These are phyloP conservation scores for Hylaea fasciaria DNA, from an alignment of 2,888 invertebrate species.

Conservation along the genomic window DNA sequence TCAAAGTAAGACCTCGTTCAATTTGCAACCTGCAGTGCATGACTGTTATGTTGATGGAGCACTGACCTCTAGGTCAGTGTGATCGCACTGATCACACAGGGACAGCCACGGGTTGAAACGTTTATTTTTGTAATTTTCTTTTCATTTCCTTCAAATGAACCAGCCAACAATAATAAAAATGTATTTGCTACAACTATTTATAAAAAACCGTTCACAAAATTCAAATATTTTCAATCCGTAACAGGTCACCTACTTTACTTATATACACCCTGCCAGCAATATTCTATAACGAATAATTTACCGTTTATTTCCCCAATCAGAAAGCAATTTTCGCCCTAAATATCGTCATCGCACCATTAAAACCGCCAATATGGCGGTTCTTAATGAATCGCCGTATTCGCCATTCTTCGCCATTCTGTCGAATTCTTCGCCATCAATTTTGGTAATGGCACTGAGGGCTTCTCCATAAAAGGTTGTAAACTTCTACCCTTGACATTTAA, in stretches of 20 bases:
- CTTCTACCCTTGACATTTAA: constrained; percentile 40
- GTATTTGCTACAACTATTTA: too few species aligned
- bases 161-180: too few species aligned
- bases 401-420: constrained; percentile 38
- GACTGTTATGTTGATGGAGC: too few species aligned
- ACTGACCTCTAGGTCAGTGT: too few species aligned
- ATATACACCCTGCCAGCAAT: neutral
- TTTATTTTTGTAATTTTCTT: too few species aligned
- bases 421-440: constrained; percentile 39
- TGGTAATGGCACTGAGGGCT: constrained; percentile 26
- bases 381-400: constrained; percentile 39
- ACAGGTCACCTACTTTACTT: neutral
- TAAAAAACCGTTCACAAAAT: too few species aligned
- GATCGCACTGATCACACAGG: too few species aligned
- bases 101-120: too few species aligned
- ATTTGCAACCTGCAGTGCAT: too few species aligned
- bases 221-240: neutral
- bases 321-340: constrained; percentile 50
- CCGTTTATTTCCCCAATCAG: constrained; percentile 31
- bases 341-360: constrained; percentile 50
- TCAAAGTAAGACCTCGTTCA: too few species aligned
- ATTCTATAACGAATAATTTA: constrained; percentile 18
- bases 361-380: constrained; percentile 39
- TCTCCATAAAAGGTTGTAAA: constrained; percentile 34
- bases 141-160: too few species aligned